These are phyloP conservation scores for Hylaeus volcanicus DNA, from an alignment of 1,140 invertebrate species.

Conservation along the genomic window DNA sequence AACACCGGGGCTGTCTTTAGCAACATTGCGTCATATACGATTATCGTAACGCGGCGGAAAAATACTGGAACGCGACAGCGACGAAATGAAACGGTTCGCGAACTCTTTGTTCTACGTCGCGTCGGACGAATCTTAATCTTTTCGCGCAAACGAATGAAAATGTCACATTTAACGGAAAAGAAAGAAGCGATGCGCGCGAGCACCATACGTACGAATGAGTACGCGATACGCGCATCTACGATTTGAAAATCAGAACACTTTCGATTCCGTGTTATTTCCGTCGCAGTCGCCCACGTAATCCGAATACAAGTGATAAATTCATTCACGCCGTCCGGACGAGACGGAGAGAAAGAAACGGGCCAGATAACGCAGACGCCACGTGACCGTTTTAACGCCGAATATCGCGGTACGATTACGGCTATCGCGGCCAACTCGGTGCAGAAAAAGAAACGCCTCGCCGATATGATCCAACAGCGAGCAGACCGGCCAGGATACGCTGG, in stretches of 20 bases:
- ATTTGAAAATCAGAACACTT: background rate
- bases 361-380: constrained; percentile 25
- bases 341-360: background rate
- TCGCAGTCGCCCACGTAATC: constrained; percentile 36
- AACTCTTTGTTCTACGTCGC: too few relatives aligned
- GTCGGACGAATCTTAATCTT: too few relatives aligned
- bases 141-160: too few relatives aligned
- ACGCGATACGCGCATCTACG: too few relatives aligned
- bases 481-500: constrained; percentile 60
- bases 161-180: too few relatives aligned
- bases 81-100: too few relatives aligned
- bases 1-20: too few relatives aligned
- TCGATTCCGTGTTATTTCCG: constrained; percentile 25
- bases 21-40: too few relatives aligned
- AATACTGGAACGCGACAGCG: too few relatives aligned
- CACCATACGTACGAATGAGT: too few relatives aligned
- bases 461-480: constrained; percentile 42
- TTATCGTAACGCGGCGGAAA: too few relatives aligned
- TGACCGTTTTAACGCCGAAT: constrained; percentile 40
- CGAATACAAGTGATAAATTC: constrained; percentile 18
- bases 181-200: too few relatives aligned
- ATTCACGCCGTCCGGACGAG: background rate
- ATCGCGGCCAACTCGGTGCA: constrained; percentile 21
- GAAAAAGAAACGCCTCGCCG: constrained; percentile 37
- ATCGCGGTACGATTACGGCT: constrained; percentile 29